These are phyloP conservation scores for Microvelia longipes DNA, from an alignment of 1,140 invertebrate species.

Conservation along the genomic window DNA sequence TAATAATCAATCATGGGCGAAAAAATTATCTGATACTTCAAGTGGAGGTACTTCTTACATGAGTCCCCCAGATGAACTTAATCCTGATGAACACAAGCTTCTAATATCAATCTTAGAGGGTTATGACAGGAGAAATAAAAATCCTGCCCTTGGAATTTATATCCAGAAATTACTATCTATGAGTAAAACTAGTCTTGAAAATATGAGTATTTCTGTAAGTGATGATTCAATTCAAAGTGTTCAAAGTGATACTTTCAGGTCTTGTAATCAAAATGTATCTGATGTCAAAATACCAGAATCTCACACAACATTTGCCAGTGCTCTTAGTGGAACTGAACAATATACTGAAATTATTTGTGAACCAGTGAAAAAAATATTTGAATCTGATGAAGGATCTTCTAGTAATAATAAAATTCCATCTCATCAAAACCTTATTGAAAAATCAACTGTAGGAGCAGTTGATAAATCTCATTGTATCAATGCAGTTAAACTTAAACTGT, in stretches of 20 bases:
- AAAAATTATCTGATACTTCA: not conserved
- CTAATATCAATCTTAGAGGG: slow-evolving; percentile 6
- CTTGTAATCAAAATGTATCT: not conserved
- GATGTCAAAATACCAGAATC: not conserved
- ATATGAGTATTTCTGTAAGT: slow-evolving; percentile 10
- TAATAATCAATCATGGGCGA: not conserved
- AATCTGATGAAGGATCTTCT: not conserved
- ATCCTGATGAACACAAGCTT: slow-evolving; percentile 6
- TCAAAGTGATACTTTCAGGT: not conserved
- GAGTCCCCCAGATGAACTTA: slow-evolving; percentile 9
- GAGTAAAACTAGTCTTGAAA: slow-evolving; percentile 3
- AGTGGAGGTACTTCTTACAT: slow-evolving; percentile 6
- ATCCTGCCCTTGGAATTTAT: slow-evolving; percentile 7
- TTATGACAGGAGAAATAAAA: slow-evolving; percentile 6
- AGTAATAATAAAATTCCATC: not conserved
- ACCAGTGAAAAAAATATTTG: not conserved
- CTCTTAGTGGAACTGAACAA: too few relatives aligned
- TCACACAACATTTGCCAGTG: not conserved
- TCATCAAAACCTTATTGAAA: not conserved
- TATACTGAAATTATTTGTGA: too few relatives aligned
- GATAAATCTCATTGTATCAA: not conserved
- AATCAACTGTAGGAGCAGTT: not conserved
- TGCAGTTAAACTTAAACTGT: not conserved
- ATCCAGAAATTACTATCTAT: slow-evolving; percentile 7
- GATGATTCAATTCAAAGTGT: slow-evolving; percentile 8